These are phyloP conservation scores for Cephus pygmeus DNA, from an alignment of 2,888 invertebrate genomes.

Conservation along the genomic window DNA sequence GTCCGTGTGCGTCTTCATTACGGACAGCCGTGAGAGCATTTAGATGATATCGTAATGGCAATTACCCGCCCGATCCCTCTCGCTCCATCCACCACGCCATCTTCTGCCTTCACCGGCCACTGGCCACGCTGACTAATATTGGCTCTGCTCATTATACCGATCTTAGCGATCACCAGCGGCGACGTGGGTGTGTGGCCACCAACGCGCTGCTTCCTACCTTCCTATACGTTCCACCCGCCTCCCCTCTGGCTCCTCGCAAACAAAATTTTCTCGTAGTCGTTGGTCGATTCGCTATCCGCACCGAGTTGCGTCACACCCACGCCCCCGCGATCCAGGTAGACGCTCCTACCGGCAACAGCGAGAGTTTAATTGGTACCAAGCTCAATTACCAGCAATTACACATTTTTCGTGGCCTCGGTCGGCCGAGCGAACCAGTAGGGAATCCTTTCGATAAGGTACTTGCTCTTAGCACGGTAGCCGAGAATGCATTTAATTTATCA, in stretches of 20 bases:
- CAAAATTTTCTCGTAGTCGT: not conserved
- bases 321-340: not conserved
- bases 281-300: not conserved
- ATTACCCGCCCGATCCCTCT: slow-evolving; percentile 46
- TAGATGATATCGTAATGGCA: slow-evolving; percentile 57
- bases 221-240: not conserved
- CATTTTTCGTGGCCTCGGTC: slow-evolving; percentile 1
- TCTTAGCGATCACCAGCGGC: slow-evolving; percentile 38
- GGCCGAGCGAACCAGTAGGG: not conserved
- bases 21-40: slow-evolving; percentile 54
- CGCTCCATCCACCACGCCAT: slow-evolving; percentile 11
- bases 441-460: slow-evolving; percentile 3
- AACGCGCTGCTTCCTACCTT: slow-evolving; percentile 14
- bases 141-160: slow-evolving; percentile 47
- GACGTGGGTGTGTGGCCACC: slow-evolving; percentile 45
- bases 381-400: slow-evolving; percentile 53
- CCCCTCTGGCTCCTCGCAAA: not conserved
- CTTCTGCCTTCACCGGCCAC: slow-evolving; percentile 31
- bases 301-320: not conserved
- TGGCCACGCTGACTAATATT: slow-evolving; percentile 50
- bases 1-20: slow-evolving; percentile 50
- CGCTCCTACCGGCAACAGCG: not conserved
- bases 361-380: slow-evolving; percentile 51
- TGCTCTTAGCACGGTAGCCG: slow-evolving; percentile 9
- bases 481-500: slow-evolving; percentile 52